Base-by-base conservation (phyloP, 2,113 vertebrate genomes). In the Gnathonemus longibarbis region DNA sequence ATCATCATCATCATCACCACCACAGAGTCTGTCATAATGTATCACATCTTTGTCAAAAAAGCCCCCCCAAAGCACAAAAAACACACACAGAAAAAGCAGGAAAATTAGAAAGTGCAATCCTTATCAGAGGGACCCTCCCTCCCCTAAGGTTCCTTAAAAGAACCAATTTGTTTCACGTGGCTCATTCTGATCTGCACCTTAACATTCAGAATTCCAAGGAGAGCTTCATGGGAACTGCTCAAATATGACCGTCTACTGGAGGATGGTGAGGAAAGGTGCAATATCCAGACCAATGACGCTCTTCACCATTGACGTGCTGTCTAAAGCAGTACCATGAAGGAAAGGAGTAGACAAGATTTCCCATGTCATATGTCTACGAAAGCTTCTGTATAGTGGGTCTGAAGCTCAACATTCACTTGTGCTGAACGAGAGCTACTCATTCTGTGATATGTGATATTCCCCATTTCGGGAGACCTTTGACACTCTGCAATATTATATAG, bases 141-240 rank as follows among this genome's bases (percentile, higher is more conserved):
- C 5, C 93, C 92, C 91, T 19, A 80, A 74, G 90, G 90, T 92
- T 90, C 91, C 39, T 90, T 84, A 94, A 90, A 92, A 92, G 91
- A 92, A 92, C 92, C 89, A 90, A 94, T 92, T 93, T 91, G 88
- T 42, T 42, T 90, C 92, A 91, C 90, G 92, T 93, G 93, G 94
- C 93, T 89, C 86, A 87, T 93, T 96, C 95, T 95, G 95, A 94
- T 95, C 95, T 95, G 96, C 95, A 96, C 95, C 53, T 90, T 90
- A 91, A 91, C 92, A 94, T 70, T 58, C 85, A 62, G 35, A 74
- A 24, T 77, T 77, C 21, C 35, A 46, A 31, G 46, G 15, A 70
- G 35, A 70, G 24, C 21, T 50, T 35, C 24, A 87, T 24, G 24
- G 35, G 15, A 62, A 45, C 31, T 53, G n/a, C 86, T 35, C 62